Percentiles rank a stretch among this genome's conserved stretches.
Conservation (phyloP, 2,113 vertebrate genomes). For the Muntiacus reevesi region DNA sequence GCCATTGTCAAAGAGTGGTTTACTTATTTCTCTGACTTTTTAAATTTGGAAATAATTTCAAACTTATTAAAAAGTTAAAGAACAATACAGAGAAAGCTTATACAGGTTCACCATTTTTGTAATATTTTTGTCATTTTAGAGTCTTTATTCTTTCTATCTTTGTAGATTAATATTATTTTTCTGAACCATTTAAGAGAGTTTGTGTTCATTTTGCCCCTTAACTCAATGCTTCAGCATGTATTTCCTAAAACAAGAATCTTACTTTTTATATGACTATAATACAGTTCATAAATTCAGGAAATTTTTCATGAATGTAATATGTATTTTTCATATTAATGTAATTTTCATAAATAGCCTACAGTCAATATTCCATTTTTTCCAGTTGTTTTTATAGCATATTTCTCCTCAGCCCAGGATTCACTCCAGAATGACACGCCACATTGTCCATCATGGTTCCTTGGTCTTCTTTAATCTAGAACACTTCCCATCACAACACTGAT, state of each 20-base stretch:
- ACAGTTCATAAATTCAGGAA: not conserved
- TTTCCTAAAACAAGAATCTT: not conserved
- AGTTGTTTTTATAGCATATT: not conserved
- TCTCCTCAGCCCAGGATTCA: not conserved
- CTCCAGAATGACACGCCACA: fast-evolving
- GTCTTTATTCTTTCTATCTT: not conserved
- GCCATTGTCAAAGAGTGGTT: not conserved
- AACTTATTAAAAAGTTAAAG: not conserved
- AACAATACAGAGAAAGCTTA: not conserved
- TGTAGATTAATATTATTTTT: not conserved
- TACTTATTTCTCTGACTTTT: not conserved
- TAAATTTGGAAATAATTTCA: not conserved
- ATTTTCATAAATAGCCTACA: not conserved
- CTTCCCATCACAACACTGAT: not conserved
- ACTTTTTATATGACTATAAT: not conserved
- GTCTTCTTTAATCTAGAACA: not conserved
- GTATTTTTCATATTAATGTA: not conserved
- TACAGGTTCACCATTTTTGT: not conserved
- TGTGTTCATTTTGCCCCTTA: not conserved
- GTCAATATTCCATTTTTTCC: not conserved
- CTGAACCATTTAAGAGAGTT: not conserved
- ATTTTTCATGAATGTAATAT: not conserved
- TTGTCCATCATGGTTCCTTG: not conserved
- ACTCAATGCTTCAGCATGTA: not conserved
- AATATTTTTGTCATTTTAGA: not conserved